Base-by-base conservation (phyloP, 2,888 invertebrate species). In the Osedax fenrisi region DNA sequence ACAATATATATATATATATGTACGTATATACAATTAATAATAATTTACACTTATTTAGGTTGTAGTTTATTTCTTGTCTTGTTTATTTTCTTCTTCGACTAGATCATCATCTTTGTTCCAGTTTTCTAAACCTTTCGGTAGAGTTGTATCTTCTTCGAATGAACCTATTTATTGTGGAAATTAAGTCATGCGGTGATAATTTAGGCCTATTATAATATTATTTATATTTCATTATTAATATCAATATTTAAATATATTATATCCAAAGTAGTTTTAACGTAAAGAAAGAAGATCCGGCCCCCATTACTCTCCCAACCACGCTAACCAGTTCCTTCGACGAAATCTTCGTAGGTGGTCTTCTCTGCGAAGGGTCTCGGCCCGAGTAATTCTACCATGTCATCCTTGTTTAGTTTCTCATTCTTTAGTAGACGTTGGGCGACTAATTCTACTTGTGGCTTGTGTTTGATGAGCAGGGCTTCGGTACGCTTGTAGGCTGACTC, bases 281-380 rank as follows among this genome's bases (percentile, higher is more conserved):
- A n/a, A n/a, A n/a, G n/a, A n/a, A n/a, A n/a, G n/a, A n/a, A n/a
- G n/a, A n/a, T n/a, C n/a, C n/a, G n/a, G n/a, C n/a, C n/a, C n/a
- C n/a, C n/a, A n/a, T n/a, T n/a, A n/a, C n/a, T n/a, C n/a, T n/a
- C n/a, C n/a, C n/a, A n/a, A n/a, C n/a, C n/a, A n/a, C n/a, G n/a
- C n/a, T n/a, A 79, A 84, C 85, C 85, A 78, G 85, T 85, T 56
- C 84, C 85, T 85, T 94, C 96, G 0, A 99, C 98, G 85, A 99
- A 98, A 83, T 99, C 92, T 85, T 99, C 98, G 82, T 99, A 99
- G 10, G 97, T 97, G 17, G 96, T 94, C 86, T 97, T 97, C 85
- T 99, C 98, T 13, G 91, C 91, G 89, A 98, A 99, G 0, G 98
- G 98, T 79, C 98, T 87, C 26, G 89, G 88, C 0, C 98, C 98